Evolutionary conservation across 2,797 vertebrate species (phyloP).

Genomic region (Darevskia nairensis): DNA sequence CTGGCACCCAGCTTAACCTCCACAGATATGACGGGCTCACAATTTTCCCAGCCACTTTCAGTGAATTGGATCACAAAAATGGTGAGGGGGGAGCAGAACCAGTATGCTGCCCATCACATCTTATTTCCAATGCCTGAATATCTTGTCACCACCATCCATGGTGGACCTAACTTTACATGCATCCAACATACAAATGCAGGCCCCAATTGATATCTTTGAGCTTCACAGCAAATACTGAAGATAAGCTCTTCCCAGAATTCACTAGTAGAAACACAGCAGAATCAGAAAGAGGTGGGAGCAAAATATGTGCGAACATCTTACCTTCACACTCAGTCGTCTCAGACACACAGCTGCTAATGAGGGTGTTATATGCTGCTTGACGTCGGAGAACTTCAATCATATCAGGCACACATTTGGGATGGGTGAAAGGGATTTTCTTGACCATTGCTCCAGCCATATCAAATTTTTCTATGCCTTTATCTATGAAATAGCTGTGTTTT

Average conservation of each 20-base stretch:
- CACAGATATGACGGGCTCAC: too few relatives aligned
- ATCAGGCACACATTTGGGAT: slow-evolving; percentile 80
- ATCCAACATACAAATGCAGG: not conserved
- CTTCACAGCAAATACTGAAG: not conserved
- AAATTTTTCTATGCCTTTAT: slow-evolving; percentile 46
- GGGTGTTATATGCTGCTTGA: slow-evolving; percentile 81
- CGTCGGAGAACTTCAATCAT: slow-evolving; percentile 84
- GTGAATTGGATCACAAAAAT: too few relatives aligned
- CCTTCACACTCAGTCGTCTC: slow-evolving; percentile 62
- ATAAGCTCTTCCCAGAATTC: not conserved
- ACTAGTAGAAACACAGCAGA: not conserved
- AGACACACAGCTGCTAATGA: slow-evolving; percentile 83
- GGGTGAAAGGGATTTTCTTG: slow-evolving; percentile 83
- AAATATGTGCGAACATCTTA: slow-evolving; percentile 48
- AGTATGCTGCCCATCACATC: too few relatives aligned
- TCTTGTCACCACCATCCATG: not conserved
- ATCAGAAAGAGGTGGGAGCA: not conserved
- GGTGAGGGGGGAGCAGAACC: too few relatives aligned
- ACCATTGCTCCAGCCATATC: slow-evolving; percentile 72
- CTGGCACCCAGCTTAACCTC: too few relatives aligned
- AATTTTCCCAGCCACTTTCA: too few relatives aligned
- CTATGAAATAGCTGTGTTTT: slow-evolving; percentile 81
- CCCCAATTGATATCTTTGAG: not conserved
- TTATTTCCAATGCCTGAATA: not conserved
- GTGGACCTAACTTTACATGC: not conserved